Conservation (phyloP, 2,797 vertebrate species). For the Oceanodroma leucorhoa region DNA sequence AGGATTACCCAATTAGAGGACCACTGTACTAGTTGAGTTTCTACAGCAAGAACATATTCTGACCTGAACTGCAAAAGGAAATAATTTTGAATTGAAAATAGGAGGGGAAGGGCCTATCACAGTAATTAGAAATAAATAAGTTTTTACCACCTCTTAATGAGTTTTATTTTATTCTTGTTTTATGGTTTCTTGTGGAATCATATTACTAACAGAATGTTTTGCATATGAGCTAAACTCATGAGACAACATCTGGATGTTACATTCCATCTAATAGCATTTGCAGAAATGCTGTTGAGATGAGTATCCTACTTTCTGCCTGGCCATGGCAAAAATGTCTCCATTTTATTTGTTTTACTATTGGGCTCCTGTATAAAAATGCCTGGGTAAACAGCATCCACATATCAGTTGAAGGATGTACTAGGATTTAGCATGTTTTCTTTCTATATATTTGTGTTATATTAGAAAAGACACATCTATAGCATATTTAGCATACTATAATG, state of each 20-base stretch:
- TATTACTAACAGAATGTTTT: background rate
- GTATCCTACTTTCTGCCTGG: background rate
- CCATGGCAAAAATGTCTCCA: background rate
- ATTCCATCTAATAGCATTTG: conserved; percentile 4
- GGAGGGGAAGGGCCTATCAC: background rate
- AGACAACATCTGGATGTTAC: conserved; percentile 10
- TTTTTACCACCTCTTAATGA: background rate
- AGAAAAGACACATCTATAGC: background rate
- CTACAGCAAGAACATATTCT: background rate
- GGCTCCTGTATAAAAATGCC: background rate
- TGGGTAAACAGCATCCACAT: background rate
- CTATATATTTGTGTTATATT: background rate
- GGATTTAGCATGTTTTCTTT: background rate
- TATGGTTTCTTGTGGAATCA: background rate
- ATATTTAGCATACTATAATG: background rate
- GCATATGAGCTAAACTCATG: background rate
- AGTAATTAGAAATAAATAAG: background rate
- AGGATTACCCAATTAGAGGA: background rate
- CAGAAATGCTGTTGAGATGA: background rate
- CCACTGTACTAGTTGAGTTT: fast-evolving
- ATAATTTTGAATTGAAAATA: background rate
- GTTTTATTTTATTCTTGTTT: background rate
- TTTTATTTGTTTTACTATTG: background rate
- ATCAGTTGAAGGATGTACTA: background rate
- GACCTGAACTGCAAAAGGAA: background rate